A percentile compares a stretch with the other conserved stretches of the same genome.
Evolutionary conservation across 1,140 invertebrate species (phyloP).

Genomic region (Calephelis nemesis): DNA sequence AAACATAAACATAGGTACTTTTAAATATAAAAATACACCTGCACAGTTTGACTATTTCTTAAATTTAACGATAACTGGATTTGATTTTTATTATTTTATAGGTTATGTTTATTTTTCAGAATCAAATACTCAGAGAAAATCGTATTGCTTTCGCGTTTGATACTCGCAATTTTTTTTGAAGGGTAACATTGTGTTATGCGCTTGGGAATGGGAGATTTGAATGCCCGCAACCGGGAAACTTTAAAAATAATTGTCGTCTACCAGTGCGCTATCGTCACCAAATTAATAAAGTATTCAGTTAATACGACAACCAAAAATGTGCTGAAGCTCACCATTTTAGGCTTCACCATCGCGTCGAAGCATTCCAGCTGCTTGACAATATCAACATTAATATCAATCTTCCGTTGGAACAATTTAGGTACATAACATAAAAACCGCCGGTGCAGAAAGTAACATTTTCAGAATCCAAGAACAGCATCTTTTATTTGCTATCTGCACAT

Average conservation of each 20-base stretch:
- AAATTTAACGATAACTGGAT: not conserved
- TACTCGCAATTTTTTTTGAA: too few species aligned
- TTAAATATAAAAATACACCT: not conserved
- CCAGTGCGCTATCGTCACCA: too few species aligned
- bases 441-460: too few species aligned
- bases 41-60: too few species aligned
- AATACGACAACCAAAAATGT: constrained; percentile 2
- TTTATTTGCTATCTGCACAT: too few species aligned
- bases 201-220: too few species aligned
- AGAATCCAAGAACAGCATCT: too few species aligned
- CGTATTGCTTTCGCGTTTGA: too few species aligned
- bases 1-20: not conserved
- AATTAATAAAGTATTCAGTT: not conserved
- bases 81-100: too few species aligned
- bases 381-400: not conserved
- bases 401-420: not conserved
- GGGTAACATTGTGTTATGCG: too few species aligned
- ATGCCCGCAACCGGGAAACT: too few species aligned
- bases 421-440: not conserved
- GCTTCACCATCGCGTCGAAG: constrained; percentile 1
- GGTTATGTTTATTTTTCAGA: not conserved
- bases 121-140: not conserved
- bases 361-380: constrained; percentile 8
- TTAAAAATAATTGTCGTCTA: too few species aligned
- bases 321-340: constrained; percentile 4